phyloP scores from a whole-genome alignment of 92 coral and sea anemone genomes.

The Porites divaricata region DNA sequence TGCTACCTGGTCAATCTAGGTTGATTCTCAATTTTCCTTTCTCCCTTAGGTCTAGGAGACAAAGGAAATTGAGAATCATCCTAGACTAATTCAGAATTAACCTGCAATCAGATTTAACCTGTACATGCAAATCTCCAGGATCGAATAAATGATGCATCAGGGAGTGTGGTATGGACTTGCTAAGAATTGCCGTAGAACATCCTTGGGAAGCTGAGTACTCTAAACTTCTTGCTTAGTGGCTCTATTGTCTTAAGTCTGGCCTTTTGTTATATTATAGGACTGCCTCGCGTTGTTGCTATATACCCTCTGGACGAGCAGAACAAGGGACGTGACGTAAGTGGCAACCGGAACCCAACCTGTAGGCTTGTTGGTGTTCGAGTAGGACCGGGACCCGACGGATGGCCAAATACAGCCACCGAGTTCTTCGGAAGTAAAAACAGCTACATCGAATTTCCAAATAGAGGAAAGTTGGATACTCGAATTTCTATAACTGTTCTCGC shows the following conservation, averaged over 20 bases:
- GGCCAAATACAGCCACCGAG: conserved; percentile 62
- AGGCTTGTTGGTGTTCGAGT: conserved; percentile 47
- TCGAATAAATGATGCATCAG: no score
- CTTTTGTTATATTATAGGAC: conserved; percentile 30
- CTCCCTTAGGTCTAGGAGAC: no score
- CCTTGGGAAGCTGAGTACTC: no score
- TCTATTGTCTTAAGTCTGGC: neutral
- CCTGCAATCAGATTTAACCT: no score
- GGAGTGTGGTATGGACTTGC: no score
- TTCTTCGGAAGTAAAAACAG: conserved; percentile 69
- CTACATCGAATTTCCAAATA: conserved; percentile 77
- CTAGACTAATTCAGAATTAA: no score
- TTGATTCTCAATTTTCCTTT: no score
- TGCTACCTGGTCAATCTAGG: no score
- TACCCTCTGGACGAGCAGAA: conserved; percentile 64
- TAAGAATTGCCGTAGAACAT: no score
- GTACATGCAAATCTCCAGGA: no score
- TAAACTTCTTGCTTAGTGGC: neutral
- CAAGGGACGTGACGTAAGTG: conserved; percentile 65
- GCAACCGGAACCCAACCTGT: conserved; percentile 66
- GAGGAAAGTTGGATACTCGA: conserved; percentile 54
- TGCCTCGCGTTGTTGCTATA: conserved; percentile 67
- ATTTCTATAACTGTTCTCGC: conserved; percentile 79
- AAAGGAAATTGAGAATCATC: no score
- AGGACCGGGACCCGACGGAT: conserved; percentile 72